Base-by-base conservation (phyloP, 2,888 invertebrate genomes). In the Spicauda simplicius region DNA sequence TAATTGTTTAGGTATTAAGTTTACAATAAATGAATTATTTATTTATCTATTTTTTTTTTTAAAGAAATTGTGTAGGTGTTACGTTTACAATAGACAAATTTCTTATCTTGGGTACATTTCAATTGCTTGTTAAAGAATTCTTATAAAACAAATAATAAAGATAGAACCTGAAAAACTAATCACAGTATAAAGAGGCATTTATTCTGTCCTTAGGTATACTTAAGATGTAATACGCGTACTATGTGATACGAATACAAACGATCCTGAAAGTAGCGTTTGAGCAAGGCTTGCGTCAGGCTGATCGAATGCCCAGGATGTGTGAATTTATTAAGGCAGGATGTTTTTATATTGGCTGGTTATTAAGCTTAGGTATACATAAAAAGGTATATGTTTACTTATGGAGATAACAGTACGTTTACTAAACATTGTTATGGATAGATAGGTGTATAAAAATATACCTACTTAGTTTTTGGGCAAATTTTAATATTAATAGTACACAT, bases 191-290 rank as follows among this genome's bases (percentile, higher is more conserved):
- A 14, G 45, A 19, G 37, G 41, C 41, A 52, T 60, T 64, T 64
- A 55, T 50, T n/a, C 45, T 6, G 30, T 56, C 64, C 64, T 37
- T n/a, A 2, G 18, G 37, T 64, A 25, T 48, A 64, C 19, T 20
- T 6, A 52, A 57, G 33, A 14, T n/a, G 18, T 19, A 33, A 60
- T 18, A 60, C 11, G n/a, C 12, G 33, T 37, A 30, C 14, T 1
- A n/a, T 57, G 64, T 59, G 64, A 58, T 41, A 41, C 58, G 64
- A 52, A 53, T 65, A 59, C 53, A 45, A 45, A 45, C 25, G 52
- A 37, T 57, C 50, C 41, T 14, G 12, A 64, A 58, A 64, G 45
- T 7, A 45, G 45, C 50, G n/a, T 64, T 55, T 20, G 53, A 37
- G 19, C 45, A n/a, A 45, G 6, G 45, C 50, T 64, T 37, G 33